Percentiles rank a stretch among this genome's conserved stretches.
Evolutionary conservation across 1,140 invertebrate species (phyloP).

Genomic region (Aphaenogaster ashmeadi): DNA sequence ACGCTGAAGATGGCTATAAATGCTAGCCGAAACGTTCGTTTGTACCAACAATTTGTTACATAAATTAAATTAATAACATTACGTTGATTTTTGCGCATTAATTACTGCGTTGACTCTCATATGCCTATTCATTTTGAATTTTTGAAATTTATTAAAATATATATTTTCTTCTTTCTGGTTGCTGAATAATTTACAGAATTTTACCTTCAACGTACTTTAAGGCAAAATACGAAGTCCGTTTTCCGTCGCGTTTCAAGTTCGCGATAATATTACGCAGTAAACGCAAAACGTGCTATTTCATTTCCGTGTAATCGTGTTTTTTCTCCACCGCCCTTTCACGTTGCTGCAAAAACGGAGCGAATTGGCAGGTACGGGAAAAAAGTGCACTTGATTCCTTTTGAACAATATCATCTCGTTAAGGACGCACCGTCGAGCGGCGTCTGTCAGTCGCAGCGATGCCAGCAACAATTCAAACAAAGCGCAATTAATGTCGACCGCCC

Average conservation of each 20-base stretch:
- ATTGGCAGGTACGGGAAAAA: neutral
- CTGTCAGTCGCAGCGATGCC: constrained; percentile 51
- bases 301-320: constrained; percentile 11
- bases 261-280: neutral
- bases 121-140: too few relatives aligned
- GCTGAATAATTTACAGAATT: neutral
- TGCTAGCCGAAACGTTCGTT: too few relatives aligned
- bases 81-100: too few relatives aligned
- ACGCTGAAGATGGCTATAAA: too few relatives aligned
- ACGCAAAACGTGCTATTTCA: neutral
- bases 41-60: too few relatives aligned
- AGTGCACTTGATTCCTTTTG: constrained; percentile 57
- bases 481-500: constrained; percentile 70
- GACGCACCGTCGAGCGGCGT: constrained; percentile 31
- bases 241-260: neutral
- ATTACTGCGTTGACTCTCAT: too few relatives aligned
- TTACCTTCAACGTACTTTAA: neutral
- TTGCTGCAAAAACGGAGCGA: constrained; percentile 28
- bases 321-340: constrained; percentile 22
- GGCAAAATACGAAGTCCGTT: neutral
- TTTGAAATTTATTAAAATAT: neutral
- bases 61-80: too few relatives aligned
- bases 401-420: constrained; percentile 79
- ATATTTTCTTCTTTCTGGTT: neutral
- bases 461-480: constrained; percentile 72